Evolutionary conservation across 2,797 vertebrate genomes (phyloP).

Genomic region (Tapera naevia): DNA sequence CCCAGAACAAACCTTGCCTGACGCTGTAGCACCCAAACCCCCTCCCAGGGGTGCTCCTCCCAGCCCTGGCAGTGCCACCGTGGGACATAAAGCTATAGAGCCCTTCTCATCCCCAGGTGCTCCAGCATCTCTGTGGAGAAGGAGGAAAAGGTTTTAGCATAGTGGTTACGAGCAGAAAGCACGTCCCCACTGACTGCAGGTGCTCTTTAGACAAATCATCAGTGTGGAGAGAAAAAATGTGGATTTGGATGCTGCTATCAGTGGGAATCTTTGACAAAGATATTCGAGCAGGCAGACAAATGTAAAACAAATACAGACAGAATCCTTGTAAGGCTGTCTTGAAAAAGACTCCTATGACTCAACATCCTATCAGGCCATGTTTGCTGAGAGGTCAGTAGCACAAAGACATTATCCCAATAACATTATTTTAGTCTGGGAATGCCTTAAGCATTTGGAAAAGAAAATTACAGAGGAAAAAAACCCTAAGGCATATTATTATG

Average conservation of each 20-base stretch:
- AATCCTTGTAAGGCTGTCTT: background rate
- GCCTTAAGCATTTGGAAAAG: background rate
- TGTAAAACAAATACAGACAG: background rate
- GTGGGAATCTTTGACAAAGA: background rate
- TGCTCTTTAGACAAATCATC: background rate
- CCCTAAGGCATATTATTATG: rapidly evolving
- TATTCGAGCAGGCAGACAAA: background rate
- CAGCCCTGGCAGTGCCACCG: background rate
- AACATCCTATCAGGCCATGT: background rate
- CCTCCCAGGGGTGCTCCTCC: background rate
- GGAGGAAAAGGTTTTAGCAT: background rate
- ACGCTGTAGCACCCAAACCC: background rate
- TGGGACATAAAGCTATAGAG: background rate
- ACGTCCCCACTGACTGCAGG: background rate
- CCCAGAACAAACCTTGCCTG: background rate
- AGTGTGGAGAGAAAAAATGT: background rate
- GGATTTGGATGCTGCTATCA: background rate
- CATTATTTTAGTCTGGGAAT: background rate
- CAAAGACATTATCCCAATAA: background rate
- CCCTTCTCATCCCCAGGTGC: background rate
- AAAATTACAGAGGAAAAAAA: background rate
- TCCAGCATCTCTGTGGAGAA: background rate
- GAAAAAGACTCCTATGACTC: background rate
- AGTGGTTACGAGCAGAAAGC: background rate
- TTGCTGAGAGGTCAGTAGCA: background rate